These are phyloP conservation scores for Noctua janthina DNA, from an alignment of 2,888 invertebrate species.

Conservation along the genomic window DNA sequence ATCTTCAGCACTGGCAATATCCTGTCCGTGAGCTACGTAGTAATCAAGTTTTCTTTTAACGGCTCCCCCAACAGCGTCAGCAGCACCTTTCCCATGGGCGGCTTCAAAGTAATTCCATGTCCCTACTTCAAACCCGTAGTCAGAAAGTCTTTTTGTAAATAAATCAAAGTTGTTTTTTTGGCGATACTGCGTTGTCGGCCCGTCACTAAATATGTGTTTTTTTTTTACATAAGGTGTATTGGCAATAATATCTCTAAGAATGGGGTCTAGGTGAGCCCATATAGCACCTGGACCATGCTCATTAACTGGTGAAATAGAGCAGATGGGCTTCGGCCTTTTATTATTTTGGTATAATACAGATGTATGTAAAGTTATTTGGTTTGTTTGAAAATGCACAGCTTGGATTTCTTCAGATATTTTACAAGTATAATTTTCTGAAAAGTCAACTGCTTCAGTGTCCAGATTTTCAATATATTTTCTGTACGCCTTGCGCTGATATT, in stretches of 20 bases:
- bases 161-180: slow-evolving; percentile 5
- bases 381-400: neutral
- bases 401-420: no score
- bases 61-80: neutral
- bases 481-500: neutral
- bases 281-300: neutral
- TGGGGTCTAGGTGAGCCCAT: neutral
- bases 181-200: slow-evolving; percentile 8
- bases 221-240: neutral
- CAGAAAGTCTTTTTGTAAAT: slow-evolving; percentile 4
- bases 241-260: no score
- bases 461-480: neutral
- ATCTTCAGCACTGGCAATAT: slow-evolving; percentile 7
- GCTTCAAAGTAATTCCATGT: slow-evolving; percentile 3
- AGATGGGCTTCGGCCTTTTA: slow-evolving; percentile 1
- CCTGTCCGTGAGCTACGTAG: neutral
- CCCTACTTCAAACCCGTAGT: slow-evolving; percentile 1
- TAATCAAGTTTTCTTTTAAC: neutral
- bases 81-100: neutral
- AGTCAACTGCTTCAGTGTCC: no score
- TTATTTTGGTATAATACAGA: neutral
- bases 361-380: slow-evolving; percentile 3
- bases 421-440: neutral
- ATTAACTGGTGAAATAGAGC: slow-evolving; percentile 2
- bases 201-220: neutral